Conservation (phyloP, 2,888 invertebrate species). For the Lamellibrachia columna region DNA sequence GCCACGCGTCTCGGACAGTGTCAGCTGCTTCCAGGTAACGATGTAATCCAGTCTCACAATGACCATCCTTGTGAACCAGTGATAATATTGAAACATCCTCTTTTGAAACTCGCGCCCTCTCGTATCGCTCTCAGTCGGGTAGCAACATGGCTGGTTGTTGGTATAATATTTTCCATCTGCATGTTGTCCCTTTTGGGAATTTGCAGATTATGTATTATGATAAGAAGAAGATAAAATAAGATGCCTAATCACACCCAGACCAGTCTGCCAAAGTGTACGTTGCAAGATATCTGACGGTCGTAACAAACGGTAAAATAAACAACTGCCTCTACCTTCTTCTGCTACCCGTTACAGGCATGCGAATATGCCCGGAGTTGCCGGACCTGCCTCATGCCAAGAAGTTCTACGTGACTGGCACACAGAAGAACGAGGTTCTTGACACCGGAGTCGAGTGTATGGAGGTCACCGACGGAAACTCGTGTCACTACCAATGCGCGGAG, state of each 20-base stretch:
- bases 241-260: neutral
- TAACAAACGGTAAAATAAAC: neutral
- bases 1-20: conserved; percentile 36
- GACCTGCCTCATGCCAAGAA: conserved; percentile 40
- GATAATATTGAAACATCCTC: too few relatives aligned
- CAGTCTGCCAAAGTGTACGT: neutral
- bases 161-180: too few relatives aligned
- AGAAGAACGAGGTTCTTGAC: conserved; percentile 42
- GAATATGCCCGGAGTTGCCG: conserved; percentile 40
- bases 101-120: too few relatives aligned
- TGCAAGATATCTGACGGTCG: neutral
- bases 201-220: too few relatives aligned
- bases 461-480: conserved; percentile 37
- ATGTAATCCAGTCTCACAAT: too few relatives aligned
- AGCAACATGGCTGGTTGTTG: too few relatives aligned
- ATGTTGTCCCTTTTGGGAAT: too few relatives aligned
- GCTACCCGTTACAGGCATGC: conserved; percentile 27
- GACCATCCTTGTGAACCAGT: too few relatives aligned
- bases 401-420: conserved; percentile 43
- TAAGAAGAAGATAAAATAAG: too few relatives aligned
- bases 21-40: conserved; percentile 33
- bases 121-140: too few relatives aligned
- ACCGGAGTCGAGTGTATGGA: conserved; percentile 39
- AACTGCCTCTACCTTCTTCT: neutral
- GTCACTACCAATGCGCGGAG: conserved; percentile 36